A percentile compares a stretch with the other conserved stretches of the same genome.
Evolutionary conservation across 2,113 vertebrate genomes (phyloP).

Genomic region (Pelmatolapia mariae): DNA sequence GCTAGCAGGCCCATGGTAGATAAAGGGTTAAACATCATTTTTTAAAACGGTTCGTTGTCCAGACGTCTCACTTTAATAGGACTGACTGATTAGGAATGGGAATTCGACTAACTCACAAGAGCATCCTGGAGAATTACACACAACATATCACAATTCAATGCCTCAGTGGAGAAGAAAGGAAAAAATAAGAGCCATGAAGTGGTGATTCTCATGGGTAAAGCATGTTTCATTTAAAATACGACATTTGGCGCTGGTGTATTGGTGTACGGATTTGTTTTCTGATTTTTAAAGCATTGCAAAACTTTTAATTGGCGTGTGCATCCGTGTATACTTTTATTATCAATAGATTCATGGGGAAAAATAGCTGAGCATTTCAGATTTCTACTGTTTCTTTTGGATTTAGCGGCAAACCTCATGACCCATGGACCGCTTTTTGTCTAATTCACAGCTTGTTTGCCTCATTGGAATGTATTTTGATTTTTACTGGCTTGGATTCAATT

Average conservation of each 20-base stretch:
- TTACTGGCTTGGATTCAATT: not conserved
- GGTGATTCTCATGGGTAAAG: not conserved
- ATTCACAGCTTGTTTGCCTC: not conserved
- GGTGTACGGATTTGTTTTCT: not conserved
- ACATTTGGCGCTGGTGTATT: accelerated
- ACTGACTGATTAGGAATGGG: not conserved
- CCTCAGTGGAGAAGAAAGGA: accelerated
- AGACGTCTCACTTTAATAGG: not conserved
- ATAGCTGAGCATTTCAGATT: not conserved
- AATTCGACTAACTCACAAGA: not conserved
- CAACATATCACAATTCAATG: accelerated
- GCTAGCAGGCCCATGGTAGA: accelerated
- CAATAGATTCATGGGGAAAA: not conserved
- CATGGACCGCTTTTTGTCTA: not conserved
- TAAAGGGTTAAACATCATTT: not conserved
- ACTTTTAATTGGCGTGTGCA: not conserved
- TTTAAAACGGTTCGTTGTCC: accelerated
- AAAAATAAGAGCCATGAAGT: accelerated
- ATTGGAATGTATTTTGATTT: not conserved
- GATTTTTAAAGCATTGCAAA: not conserved
- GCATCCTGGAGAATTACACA: not conserved
- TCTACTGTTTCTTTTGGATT: not conserved
- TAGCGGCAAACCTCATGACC: accelerated
- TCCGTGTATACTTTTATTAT: not conserved
- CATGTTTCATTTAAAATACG: not conserved